Percentiles rank a stretch among this genome's conserved stretches.
phyloP scores from a whole-genome alignment of 1,140 invertebrate genomes.

The Drosophila nebulosa region DNA sequence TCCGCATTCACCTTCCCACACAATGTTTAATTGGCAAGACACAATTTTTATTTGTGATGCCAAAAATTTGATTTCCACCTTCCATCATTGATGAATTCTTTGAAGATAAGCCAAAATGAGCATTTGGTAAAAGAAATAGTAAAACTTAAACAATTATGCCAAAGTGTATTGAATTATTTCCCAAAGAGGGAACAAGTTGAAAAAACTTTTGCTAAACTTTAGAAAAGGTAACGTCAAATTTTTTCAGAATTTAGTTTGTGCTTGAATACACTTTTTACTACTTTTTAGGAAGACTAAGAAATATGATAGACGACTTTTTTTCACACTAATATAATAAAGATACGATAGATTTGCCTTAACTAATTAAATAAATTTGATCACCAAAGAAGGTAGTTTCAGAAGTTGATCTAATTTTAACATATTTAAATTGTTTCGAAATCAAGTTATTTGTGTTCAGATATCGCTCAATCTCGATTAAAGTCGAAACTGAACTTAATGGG shows the following conservation, averaged over 20 bases:
- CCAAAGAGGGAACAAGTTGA: background rate
- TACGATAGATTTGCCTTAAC: no score
- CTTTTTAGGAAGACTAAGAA: no score
- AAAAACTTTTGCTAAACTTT: no score
- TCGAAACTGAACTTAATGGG: conserved; percentile 9
- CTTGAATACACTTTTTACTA: no score
- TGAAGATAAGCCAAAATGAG: conserved; percentile 56
- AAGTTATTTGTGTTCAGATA: background rate
- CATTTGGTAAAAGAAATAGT: background rate
- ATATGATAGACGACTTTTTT: no score
- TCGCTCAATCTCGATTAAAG: background rate
- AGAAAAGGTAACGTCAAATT: no score
- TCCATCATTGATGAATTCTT: conserved; percentile 66
- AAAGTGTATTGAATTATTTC: background rate
- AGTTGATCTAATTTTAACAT: background rate
- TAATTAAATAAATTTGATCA: no score
- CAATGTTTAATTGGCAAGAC: conserved; percentile 3
- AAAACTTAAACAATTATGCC: background rate
- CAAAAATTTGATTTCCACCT: conserved; percentile 38
- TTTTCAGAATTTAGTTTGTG: no score
- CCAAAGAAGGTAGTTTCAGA: no score
- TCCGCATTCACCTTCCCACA: background rate
- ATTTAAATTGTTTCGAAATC: background rate
- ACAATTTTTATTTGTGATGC: conserved; percentile 57
- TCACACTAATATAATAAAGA: no score